These are phyloP conservation scores for Calidris pugnax DNA, from an alignment of 2,113 vertebrate genomes.

Conservation along the genomic window DNA sequence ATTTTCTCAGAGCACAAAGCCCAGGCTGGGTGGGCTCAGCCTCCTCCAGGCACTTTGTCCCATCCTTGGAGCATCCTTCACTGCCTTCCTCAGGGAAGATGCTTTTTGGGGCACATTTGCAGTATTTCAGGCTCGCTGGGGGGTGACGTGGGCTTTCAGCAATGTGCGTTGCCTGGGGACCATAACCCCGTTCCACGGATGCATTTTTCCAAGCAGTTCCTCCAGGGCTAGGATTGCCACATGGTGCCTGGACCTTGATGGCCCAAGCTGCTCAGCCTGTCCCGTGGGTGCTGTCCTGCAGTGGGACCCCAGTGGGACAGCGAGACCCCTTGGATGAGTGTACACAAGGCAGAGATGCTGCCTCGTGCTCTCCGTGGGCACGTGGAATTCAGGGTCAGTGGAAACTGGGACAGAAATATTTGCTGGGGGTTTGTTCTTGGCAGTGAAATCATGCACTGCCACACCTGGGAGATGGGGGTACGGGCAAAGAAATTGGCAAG, in stretches of 20 bases:
- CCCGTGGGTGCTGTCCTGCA: background rate
- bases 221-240: background rate
- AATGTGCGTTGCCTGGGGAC: background rate
- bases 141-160: background rate
- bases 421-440: background rate
- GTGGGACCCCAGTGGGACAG: background rate
- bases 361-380: background rate
- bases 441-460: background rate
- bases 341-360: background rate
- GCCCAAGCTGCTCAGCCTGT: background rate
- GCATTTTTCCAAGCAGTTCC: background rate
- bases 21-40: background rate
- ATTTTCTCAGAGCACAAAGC: background rate
- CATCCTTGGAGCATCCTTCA: background rate
- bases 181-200: background rate
- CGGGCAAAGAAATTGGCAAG: background rate
- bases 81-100: background rate
- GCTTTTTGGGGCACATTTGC: background rate
- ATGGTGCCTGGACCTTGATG: background rate
- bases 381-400: background rate
- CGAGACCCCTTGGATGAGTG: background rate
- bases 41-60: background rate
- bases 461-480: background rate
- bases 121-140: background rate
- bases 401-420: background rate